Base-by-base conservation (phyloP, 2,113 vertebrate species). In the Athene noctua region DNA sequence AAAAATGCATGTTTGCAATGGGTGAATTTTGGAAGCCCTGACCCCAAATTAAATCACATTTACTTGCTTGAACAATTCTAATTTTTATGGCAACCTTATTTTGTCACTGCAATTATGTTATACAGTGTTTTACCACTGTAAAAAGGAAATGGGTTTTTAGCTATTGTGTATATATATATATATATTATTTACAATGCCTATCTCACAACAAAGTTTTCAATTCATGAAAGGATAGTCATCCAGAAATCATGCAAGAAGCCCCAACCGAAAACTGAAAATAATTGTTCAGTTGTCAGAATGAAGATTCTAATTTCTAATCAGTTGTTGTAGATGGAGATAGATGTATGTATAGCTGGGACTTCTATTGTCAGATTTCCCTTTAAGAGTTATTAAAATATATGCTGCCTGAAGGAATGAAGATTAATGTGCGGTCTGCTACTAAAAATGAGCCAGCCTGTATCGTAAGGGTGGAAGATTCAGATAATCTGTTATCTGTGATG, bases 361-460 rank as follows among this genome's bases (percentile, higher is more conserved):
- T 29, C 44, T 75, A 71, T 6, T 81, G 34, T 81, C 44, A 68
- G 19, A 84, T 89, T 81, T 85, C 61, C 58, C 40, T 94, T 94
- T 79, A 79, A 57, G 44, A 57, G 44, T 32, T 92, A 79, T 75
- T 94, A 94, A 95, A 90, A 95, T 75, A 71, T 42, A 75, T 15
- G 10, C 11, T 65, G 34, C 25, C 65, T 25, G 27, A 59, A 89
- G 62, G 52, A 95, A 91, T 61, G 30, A 86, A 95, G 86, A 95
- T 75, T 84, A 89, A 92, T 90, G 81, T 40, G 14, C 0, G 0
- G 23, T 75, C 55, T 75, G 30, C 61, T 80, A 20, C 52, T 91
- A 81, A 91, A 96, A 95, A 87, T 74, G 86, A 88, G 44, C 34
- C 32, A 81, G 38, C 47, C 65, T 65, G 44, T 84, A 68, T 59